Evolutionary conservation across 1,140 invertebrate species (phyloP), one percentile per base, ranked within the genome.

Genomic region (Chironomus tepperi): DNA sequence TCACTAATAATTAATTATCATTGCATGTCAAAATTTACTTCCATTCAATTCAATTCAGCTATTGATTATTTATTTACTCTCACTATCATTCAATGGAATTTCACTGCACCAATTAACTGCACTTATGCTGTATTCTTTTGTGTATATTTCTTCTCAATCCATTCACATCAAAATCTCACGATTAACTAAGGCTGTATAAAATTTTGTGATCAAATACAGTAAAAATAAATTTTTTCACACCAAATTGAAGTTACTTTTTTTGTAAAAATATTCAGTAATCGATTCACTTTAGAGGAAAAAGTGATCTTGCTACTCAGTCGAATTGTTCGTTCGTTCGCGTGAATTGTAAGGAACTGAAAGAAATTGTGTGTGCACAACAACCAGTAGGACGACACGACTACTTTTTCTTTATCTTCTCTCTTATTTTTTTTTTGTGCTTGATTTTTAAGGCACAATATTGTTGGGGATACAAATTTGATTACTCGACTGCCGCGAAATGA

Each of bases 401-500:
- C n/a, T 47, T 57, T 47, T 47, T 47, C 8, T 47, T 47, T 47
- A 10, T 57, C n/a, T n/a, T 57, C n/a, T 57, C 47, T 57, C 47
- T 57, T 57, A 15, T 57, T 47, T 57, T 57, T 15, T n/a, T n/a
- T n/a, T n/a, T n/a, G n/a, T n/a, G n/a, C n/a, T n/a, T n/a, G n/a
- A n/a, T n/a, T n/a, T n/a, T n/a, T n/a, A n/a, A n/a, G n/a, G 24
- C 24, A 57, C 47, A 57, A 57, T 34, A 34, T 47, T 47, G 10
- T 12, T 15, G 2, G 43, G n/a, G 47, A 57, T 5, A 57, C 12
- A 47, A 47, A 47, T 57, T 57, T 9, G 47, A 57, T 57, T 57
- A 57, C n/a, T 57, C 47, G 47, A 57, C 47, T 57, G 47, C 47
- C 47, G 47, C n/a, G n/a, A 57, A 57, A 57, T 57, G 47, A 57